Evolutionary conservation across 2,888 invertebrate genomes (phyloP), one percentile per base, ranked within the genome.

Genomic region (Subacronicta megacephala): DNA sequence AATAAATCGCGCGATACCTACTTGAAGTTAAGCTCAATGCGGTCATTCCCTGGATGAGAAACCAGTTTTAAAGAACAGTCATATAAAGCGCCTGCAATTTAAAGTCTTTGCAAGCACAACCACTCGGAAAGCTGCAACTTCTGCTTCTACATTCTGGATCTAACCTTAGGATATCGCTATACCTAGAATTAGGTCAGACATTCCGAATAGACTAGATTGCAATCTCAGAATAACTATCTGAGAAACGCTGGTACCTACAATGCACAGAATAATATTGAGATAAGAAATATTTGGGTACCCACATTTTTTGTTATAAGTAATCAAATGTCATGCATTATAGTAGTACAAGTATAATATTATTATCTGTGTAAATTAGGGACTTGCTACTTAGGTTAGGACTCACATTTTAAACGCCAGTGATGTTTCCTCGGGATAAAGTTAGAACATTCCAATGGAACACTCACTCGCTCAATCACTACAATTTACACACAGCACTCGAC

Each of bases 381-480:
- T n/a, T n/a, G n/a, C 9, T 26, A 18, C 18, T 18, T 18, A 18
- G 4, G 4, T 18, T 18, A 26, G 7, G 12, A 33, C 12, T 42
- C 7, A 38, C 17, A 38, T 38, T 38, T 38, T 38, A 38, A 18
- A 9, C 1, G 6, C n/a, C n/a, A n/a, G n/a, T n/a, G 7, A 38
- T 38, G 10, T 18, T 38, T 33, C 13, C 17, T 15, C 52, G 65
- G 63, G 69, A 72, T 70, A 64, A 75, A 75, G 63, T 67, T 64
- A 67, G 53, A 81, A 78, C 78, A 66, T 38, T 45, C 36, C 35
- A 56, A 43, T 63, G 58, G 69, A 77, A 64, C 83, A 82, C 82
- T 83, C 88, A 89, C 84, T 76, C 81, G 83, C 87, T n/a, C n/a
- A n/a, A n/a, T n/a, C n/a, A 85, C 84, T 78, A 81, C 16, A 65